Evolutionary conservation across 92 coral and sea anemone species (phyloP), one percentile per base, ranked within the genome.

Genomic region (Actinostola sp.): DNA sequence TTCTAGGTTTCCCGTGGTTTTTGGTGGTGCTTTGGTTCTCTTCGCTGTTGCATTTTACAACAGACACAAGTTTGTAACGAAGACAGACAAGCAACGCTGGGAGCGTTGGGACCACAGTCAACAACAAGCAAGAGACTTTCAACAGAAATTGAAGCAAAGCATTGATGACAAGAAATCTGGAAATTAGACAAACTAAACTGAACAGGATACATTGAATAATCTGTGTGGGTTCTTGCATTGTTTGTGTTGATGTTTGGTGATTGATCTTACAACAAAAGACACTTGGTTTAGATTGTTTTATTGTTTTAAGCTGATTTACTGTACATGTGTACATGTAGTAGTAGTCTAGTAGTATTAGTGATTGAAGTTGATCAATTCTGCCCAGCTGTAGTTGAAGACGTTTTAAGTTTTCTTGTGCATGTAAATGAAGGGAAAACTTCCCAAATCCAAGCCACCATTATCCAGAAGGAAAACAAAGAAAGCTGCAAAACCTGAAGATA

Each of bases 1-100:
- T n/a, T 95, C n/a, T n/a, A n/a, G n/a, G n/a, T n/a, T 91, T 42
- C 99, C 99, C 20, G 72, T 92, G 1, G 92, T 88, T 1, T 91
- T 92, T 71, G 81, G 87, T 55, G 95, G 97, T 49, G 71, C 90
- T 15, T 66, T 95, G 61, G 88, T 91, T 30, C 48, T 92, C 7
- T 71, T 95, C 34, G 84, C 92, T 35, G 45, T 95, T 60, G 97
- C 89, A 66, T 95, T 91, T 63, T 81, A 85, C 72, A 85, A 95
- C 89, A 87, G 99, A 58, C 85, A 88, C 53, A 88, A 66, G 52
- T 85, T 95, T 70, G 71, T 95, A 19, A 82, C 89, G 31, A 78
- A 88, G 62, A 64, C 83, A 2, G 83, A 85, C 28, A 89, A 95
- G 23, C 89, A 79, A 62, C 80, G 72, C n/a, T n/a, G n/a, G 44